Percentiles rank a stretch among this genome's conserved stretches.
Conservation (phyloP, 1,140 invertebrate genomes). For the Trachymyrmex septentrionalis region DNA sequence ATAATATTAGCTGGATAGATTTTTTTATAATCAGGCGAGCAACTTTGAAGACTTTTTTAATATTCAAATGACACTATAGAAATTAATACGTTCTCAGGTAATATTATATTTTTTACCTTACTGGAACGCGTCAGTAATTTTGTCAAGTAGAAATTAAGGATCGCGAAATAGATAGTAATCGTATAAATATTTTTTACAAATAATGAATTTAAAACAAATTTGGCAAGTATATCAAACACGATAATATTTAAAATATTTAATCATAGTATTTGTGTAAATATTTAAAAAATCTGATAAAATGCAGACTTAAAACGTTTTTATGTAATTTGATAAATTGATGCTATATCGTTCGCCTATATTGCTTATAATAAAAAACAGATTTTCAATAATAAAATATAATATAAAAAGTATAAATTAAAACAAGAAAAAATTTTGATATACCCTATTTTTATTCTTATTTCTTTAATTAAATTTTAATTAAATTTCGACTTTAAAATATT, state of each 20-base stretch:
- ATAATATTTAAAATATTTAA: conserved; percentile 3
- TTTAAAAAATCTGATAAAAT: conserved; percentile 13
- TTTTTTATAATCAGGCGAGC: conserved; percentile 48
- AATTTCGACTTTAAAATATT: conserved; percentile 8
- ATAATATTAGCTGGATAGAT: conserved; percentile 38
- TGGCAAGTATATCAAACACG: conserved; percentile 16
- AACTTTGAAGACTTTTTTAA: conserved; percentile 40
- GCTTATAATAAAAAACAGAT: conserved; percentile 12
- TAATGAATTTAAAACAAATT: neutral
- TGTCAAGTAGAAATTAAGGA: conserved; percentile 27
- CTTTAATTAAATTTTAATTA: neutral
- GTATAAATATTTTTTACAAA: conserved; percentile 14
- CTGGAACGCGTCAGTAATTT: conserved; percentile 27
- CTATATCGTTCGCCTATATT: neutral
- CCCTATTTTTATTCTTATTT: conserved; percentile 30
- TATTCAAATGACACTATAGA: conserved; percentile 33
- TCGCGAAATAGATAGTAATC: conserved; percentile 29
- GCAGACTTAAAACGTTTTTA: neutral
- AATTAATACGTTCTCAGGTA: conserved; percentile 41
- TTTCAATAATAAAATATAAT: conserved; percentile 17
- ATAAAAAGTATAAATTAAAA: conserved; percentile 2
- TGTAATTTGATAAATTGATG: neutral
- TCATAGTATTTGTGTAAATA: conserved; percentile 15
- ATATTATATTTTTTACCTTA: conserved; percentile 44
- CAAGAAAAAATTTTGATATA: neutral